phyloP scores from a whole-genome alignment of 2,797 vertebrate genomes.

The Sebastes diaconus region DNA sequence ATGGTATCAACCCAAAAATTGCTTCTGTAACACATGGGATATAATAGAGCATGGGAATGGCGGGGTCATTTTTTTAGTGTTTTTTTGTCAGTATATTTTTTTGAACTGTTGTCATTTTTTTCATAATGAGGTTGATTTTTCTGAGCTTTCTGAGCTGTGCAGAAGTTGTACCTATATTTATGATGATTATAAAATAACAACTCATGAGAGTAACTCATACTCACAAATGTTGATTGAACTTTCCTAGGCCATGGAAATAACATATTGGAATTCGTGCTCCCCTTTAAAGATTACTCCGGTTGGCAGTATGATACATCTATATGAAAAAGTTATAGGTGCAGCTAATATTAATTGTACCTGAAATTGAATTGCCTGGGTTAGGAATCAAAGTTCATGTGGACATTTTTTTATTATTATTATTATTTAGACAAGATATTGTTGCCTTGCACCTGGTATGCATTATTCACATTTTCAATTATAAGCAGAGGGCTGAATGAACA shows the following conservation, averaged over 20 bases:
- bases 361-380: background rate
- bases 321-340: background rate
- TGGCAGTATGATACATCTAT: background rate
- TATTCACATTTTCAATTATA: constrained; percentile 11
- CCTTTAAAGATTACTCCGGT: background rate
- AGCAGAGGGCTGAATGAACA: constrained; percentile 3
- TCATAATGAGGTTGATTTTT: no score
- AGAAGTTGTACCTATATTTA: no score
- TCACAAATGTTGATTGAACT: background rate
- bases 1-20: no score
- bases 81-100: no score
- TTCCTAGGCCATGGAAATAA: background rate
- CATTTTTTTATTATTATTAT: background rate
- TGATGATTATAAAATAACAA: no score
- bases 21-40: no score
- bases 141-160: no score
- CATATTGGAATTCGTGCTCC: background rate
- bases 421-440: background rate
- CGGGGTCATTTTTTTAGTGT: accelerated
- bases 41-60: no score
- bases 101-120: no score
- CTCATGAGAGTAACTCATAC: no score
- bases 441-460: background rate
- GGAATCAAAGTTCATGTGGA: background rate
- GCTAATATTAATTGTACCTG: background rate